Conservation (phyloP, 2,113 vertebrate species). For the Nicator chloris region DNA sequence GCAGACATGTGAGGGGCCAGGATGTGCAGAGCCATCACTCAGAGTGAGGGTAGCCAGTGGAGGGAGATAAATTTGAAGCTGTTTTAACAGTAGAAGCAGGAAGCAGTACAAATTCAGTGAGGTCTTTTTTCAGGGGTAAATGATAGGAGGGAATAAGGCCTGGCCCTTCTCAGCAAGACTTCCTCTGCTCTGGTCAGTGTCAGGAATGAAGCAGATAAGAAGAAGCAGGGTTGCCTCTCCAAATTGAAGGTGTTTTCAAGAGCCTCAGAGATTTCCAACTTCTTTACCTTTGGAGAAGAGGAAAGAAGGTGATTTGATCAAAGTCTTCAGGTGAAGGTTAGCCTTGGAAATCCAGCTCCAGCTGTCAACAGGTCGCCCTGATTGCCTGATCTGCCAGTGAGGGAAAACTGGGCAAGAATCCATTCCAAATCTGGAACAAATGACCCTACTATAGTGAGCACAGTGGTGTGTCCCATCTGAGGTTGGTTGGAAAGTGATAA, state of each 20-base stretch:
- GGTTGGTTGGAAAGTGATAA: background rate
- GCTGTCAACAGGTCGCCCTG: background rate
- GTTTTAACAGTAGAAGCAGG: background rate
- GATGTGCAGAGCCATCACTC: background rate
- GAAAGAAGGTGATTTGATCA: background rate
- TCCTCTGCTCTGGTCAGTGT: background rate
- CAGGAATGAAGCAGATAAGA: background rate
- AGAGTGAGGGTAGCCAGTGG: rapidly evolving
- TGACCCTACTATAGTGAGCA: background rate
- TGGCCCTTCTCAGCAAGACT: background rate
- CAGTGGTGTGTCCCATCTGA: background rate
- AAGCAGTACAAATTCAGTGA: background rate
- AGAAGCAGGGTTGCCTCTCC: background rate
- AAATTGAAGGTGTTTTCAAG: background rate
- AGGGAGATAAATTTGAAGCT: background rate
- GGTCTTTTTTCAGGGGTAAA: background rate
- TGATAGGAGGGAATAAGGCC: background rate
- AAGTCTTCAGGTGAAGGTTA: background rate
- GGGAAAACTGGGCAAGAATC: background rate
- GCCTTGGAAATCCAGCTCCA: background rate
- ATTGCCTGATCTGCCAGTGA: background rate
- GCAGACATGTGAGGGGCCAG: background rate
- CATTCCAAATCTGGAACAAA: background rate
- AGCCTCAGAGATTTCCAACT: background rate
- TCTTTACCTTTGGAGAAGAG: background rate